Base-by-base conservation (phyloP, 1,140 invertebrate species). In the Teleogryllus occipitalis region DNA sequence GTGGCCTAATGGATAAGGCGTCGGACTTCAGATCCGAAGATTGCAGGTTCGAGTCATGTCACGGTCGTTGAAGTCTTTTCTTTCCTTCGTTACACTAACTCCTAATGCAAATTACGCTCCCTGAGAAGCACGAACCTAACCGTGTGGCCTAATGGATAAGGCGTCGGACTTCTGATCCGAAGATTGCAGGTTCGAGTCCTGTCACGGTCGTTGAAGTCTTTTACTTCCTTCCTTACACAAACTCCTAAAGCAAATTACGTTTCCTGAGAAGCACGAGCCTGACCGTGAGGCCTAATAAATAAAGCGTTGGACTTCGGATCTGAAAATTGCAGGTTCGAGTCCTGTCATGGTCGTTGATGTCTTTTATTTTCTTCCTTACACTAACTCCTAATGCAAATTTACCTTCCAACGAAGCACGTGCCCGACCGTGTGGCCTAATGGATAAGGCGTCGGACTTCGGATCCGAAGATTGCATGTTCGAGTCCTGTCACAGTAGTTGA, bases 1-100 rank as follows among this genome's bases (percentile, higher is more conserved):
- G 80, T 81, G 80, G 80, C 80, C 80, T 81, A 81, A 81, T 81
- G 80, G 80, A 81, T 81, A 81, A 81, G 80, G 80, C 80, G 80
- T 81, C 80, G 80, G 80, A 81, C 80, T 81, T 81, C 80, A 77
- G 78, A 81, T 81, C 80, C 80, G 80, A 81, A 78, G 80, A 81
- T 81, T 81, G 80, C 80, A 81, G 80, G 80, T 81, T 81, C 80
- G 80, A 81, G 80, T 81, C 80, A 77, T 81, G 80, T 81, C 80
- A 81, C 80, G 80, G 80, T 81, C 80, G 80, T n/a, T n/a, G n/a
- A n/a, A n/a, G n/a, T n/a, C n/a, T n/a, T n/a, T n/a, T n/a, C n/a
- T n/a, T n/a, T n/a, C n/a, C n/a, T n/a, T n/a, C n/a, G n/a, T n/a
- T n/a, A n/a, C n/a, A n/a, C n/a, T n/a, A n/a, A n/a, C n/a, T n/a